Evolutionary conservation across 92 coral and sea anemone species (phyloP), one percentile per base, ranked within the genome.

Genomic region (Epizoanthus fatuus): DNA sequence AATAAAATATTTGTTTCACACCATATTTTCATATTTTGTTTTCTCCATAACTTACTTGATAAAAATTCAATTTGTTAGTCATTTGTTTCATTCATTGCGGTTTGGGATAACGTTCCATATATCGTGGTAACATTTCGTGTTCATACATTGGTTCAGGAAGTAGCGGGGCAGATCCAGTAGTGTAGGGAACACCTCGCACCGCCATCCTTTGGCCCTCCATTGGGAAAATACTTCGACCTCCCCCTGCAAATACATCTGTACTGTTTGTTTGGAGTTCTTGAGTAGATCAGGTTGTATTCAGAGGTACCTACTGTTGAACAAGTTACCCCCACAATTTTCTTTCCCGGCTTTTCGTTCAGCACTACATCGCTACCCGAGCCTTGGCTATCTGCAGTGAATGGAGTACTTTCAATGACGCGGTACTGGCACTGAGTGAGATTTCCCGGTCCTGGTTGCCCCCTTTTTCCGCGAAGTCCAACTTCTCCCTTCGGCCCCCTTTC

Each of bases 141-240:
- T 0, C 55, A 55, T 39, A 6, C 17, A 44, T 42, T 60, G 19
- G 12, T 37, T 73, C 89, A 87, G 52, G 89, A 85, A 29, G 52
- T 72, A 29, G 77, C 15, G 15, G 96, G 98, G 39, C 98, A 94
- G 0, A 72, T 75, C 98, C 98, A 94, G 81, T 94, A 94, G 68
- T 94, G 98, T 73, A 58, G 74, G 4, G 16, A 11, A 62, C 72
- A 16, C 54, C 47, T 16, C 68, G 91, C 19, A 60, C 83, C 17
- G 54, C 87, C 72, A 37, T 37, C 49, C 0, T 8, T 37, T 14
- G 72, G 71, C 29, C 71, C 71, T 65, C 71, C 49, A 66, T 66
- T 66, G 44, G 71, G 71, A 38, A 66, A 66, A 66, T 37, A 66
- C 20, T 10, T 37, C 16, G 72, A 66, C 7, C 40, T 66, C 12